phyloP scores from a whole-genome alignment of 1,140 invertebrate species.

The Drosophila sucinea region DNA sequence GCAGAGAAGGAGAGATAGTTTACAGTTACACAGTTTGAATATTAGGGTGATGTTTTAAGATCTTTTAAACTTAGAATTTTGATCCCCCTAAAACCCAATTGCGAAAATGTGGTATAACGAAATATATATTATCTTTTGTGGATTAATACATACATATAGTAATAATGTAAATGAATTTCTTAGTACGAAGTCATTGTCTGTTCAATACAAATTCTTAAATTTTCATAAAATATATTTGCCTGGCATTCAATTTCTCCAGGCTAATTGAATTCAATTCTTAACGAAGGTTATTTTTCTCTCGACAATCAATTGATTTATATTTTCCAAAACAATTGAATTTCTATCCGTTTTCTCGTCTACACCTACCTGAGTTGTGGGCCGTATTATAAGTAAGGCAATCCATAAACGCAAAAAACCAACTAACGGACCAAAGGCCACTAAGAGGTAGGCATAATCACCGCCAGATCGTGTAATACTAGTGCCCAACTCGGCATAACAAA shows the following conservation, averaged over 20 bases:
- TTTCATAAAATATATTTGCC: slow-evolving; percentile 34
- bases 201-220: not conserved
- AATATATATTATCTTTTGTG: no score
- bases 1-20: no score
- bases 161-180: no score
- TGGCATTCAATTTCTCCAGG: not conserved
- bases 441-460: slow-evolving; percentile 94
- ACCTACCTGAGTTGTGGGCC: slow-evolving; percentile 87
- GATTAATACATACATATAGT: no score
- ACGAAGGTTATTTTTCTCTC: slow-evolving; percentile 45
- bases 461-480: slow-evolving; percentile 92
- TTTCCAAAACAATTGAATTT: slow-evolving; percentile 20
- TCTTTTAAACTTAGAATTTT: no score
- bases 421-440: slow-evolving; percentile 94
- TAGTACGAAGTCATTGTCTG: not conserved
- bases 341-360: slow-evolving; percentile 20
- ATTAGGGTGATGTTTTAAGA: no score
- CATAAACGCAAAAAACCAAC: slow-evolving; percentile 94
- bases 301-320: slow-evolving; percentile 38
- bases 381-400: slow-evolving; percentile 93
- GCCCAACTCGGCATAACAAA: slow-evolving; percentile 94
- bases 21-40: no score
- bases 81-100: no score
- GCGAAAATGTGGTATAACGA: no score
- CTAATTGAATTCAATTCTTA: slow-evolving; percentile 54